Evolutionary conservation across 2,113 vertebrate genomes (phyloP).

Genomic region (Mesitornis unicolor): DNA sequence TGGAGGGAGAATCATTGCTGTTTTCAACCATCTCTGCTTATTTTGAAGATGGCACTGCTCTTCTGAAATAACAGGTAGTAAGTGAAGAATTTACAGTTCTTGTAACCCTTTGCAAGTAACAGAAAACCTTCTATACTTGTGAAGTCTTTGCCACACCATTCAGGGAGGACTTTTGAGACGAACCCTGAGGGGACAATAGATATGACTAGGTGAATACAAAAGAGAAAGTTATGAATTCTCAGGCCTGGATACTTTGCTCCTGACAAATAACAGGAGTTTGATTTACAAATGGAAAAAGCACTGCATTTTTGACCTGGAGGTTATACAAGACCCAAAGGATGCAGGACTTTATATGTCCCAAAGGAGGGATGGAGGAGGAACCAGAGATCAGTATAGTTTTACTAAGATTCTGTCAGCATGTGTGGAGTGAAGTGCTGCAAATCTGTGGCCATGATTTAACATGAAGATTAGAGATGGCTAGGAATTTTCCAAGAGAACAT

Average conservation of each 20-base stretch:
- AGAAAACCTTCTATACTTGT: neutral
- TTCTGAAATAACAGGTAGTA: neutral
- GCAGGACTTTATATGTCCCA: slow-evolving; percentile 2
- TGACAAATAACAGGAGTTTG: neutral
- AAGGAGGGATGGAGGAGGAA: slow-evolving; percentile 14
- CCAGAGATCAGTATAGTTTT: slow-evolving; percentile 3
- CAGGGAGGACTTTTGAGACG: neutral
- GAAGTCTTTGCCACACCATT: neutral
- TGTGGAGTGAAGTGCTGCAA: neutral
- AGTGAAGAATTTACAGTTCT: neutral
- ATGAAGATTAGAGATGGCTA: slow-evolving; percentile 32
- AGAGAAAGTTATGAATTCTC: neutral
- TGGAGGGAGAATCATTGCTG: neutral
- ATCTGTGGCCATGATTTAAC: slow-evolving; percentile 8
- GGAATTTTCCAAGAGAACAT: slow-evolving; percentile 41
- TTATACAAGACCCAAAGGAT: neutral
- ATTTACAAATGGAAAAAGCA: neutral
- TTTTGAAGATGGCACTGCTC: neutral
- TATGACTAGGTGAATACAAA: neutral
- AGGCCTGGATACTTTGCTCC: neutral
- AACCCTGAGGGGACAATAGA: neutral
- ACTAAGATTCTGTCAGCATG: slow-evolving; percentile 17
- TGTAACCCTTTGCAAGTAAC: neutral
- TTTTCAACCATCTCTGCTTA: neutral
- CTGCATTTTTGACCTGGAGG: neutral